phyloP scores from a whole-genome alignment of 2,888 invertebrate species.

The Siphlonurus alternatus region DNA sequence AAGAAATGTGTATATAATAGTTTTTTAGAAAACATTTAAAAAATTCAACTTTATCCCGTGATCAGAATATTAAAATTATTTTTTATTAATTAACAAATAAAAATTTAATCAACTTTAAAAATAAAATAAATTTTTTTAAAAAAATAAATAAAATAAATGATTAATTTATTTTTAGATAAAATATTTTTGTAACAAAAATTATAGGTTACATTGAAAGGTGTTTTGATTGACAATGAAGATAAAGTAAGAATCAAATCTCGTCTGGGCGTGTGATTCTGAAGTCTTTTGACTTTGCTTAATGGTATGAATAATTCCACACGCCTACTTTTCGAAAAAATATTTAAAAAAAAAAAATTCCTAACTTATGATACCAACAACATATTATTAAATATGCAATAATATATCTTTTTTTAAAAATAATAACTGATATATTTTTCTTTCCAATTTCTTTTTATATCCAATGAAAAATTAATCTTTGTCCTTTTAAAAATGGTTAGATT shows the following conservation, averaged over 20 bases:
- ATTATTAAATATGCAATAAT: background rate
- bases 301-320: background rate
- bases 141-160: too few species aligned
- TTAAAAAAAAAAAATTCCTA: background rate
- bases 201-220: background rate
- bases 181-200: too few species aligned
- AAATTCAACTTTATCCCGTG: too few species aligned
- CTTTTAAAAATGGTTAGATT: too few species aligned
- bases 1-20: too few species aligned
- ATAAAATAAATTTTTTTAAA: too few species aligned
- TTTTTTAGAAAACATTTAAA: too few species aligned
- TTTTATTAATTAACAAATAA: too few species aligned
- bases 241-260: background rate
- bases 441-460: background rate
- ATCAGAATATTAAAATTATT: too few species aligned
- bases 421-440: too few species aligned
- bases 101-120: too few species aligned
- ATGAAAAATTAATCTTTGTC: background rate
- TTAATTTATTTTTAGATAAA: background rate
- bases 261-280: background rate
- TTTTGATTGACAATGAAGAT: background rate
- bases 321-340: background rate
- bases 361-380: background rate
- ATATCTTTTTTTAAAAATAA: background rate
- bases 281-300: background rate